Evolutionary conservation across 2,113 vertebrate species (phyloP).

Genomic region (Oplegnathus fasciatus): DNA sequence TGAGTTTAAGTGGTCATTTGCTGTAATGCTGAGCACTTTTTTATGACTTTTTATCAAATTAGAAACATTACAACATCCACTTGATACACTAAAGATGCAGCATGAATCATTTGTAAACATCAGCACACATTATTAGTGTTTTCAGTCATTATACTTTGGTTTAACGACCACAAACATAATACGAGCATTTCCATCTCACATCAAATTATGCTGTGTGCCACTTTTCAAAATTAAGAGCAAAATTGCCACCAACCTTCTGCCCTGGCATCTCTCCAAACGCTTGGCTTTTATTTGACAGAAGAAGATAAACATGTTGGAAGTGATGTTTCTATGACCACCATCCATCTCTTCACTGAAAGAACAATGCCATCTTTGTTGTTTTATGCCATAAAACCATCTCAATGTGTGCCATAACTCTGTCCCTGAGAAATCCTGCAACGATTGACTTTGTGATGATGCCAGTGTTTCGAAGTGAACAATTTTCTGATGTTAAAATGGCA

Average conservation of each 20-base stretch:
- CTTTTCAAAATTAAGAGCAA: not conserved
- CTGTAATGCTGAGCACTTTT: not conserved
- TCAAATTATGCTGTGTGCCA: not conserved
- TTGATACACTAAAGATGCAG: not conserved
- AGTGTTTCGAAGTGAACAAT: not conserved
- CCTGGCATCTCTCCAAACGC: not conserved
- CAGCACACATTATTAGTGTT: not conserved
- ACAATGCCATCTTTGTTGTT: not conserved
- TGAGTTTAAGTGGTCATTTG: not conserved
- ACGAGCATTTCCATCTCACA: not conserved
- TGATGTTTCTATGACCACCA: not conserved
- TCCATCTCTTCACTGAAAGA: not conserved
- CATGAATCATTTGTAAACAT: not conserved
- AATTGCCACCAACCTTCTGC: not conserved
- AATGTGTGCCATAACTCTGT: not conserved
- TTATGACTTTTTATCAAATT: not conserved
- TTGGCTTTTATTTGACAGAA: not conserved
- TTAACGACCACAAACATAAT: not conserved
- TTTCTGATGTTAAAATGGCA: not conserved
- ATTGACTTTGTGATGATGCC: fast-evolving
- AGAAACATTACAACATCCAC: not conserved
- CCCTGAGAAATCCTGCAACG: not conserved
- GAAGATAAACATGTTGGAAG: not conserved
- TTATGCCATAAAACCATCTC: too few species aligned
- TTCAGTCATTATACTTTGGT: not conserved